Base-by-base conservation (phyloP, 2,113 vertebrate genomes). In the Tamias sibiricus region DNA sequence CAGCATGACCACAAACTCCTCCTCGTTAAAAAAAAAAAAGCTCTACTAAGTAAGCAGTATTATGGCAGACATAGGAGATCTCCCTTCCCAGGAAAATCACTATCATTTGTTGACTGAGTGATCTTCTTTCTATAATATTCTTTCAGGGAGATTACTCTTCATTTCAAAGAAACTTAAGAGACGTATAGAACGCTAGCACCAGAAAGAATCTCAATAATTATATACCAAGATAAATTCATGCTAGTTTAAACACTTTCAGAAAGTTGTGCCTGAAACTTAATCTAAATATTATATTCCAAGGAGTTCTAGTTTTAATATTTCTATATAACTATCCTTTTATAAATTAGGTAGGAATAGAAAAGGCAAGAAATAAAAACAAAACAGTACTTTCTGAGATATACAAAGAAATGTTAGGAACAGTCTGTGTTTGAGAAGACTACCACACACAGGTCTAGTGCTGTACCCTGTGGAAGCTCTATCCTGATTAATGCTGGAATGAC, bases 351-450 rank as follows among this genome's bases (percentile, higher is more conserved):
- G 69, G 10, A 91, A 82, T n/a, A 87, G 42, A 72, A 59, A 93
- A 86, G 13, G 72, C 22, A 90, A 93, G 80, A 96, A 90, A 85
- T 54, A 69, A 79, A 79, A 79, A 52, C 42, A 89, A 93, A 79
- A 52, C n/a, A 74, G n/a, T 57, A 77, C 81, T 94, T 90, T 91
- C 66, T 94, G 49, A 57, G 35, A 69, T 32, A 35, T 40, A 40
- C 37, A 87, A 91, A 87, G 68, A 82, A 82, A 75, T 49, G 20
- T 37, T 42, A 24, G 10, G 66, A 20, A 16, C 11, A 49, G 44
- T 68, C 57, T 75, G 7, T 54, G 47, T 40, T 59, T 20, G 44
- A 87, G 66, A 71, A 91, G 28, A 44, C 85, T 8, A 69, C 26
- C 94, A 71, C 22, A 81, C 94, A 71, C 22, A 81, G 16, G 26